These are phyloP conservation scores for Meandrusa payeni DNA, from an alignment of 2,888 invertebrate genomes.

Conservation along the genomic window DNA sequence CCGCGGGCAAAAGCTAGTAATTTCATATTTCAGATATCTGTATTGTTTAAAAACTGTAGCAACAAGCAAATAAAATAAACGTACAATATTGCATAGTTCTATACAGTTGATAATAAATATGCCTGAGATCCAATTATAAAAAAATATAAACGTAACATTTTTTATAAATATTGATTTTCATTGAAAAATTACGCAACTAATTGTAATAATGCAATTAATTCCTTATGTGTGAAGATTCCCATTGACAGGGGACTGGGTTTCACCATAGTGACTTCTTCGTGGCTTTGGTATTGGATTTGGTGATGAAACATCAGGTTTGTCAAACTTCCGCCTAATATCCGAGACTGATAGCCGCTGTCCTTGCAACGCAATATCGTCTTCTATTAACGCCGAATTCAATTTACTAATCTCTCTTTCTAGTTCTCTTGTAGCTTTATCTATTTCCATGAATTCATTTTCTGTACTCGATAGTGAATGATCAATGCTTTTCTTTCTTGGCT, in stretches of 20 bases:
- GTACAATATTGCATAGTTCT: constrained; percentile 31
- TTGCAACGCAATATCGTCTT: constrained; percentile 56
- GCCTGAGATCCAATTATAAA: constrained; percentile 28
- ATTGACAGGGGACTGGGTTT: constrained; percentile 48
- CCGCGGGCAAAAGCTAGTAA: too few relatives aligned
- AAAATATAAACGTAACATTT: constrained; percentile 3
- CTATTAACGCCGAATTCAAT: constrained; percentile 67
- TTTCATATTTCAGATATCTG: too few relatives aligned
- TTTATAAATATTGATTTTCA: constrained; percentile 18
- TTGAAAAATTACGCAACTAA: too few relatives aligned
- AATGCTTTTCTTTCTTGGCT: constrained; percentile 58
- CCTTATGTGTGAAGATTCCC: constrained; percentile 30
- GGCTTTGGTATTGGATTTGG: constrained; percentile 82
- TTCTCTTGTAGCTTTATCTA: constrained; percentile 67
- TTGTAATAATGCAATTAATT: too few relatives aligned
- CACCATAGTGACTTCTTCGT: constrained; percentile 72
- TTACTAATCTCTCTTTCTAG: constrained; percentile 72
- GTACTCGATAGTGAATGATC: constrained; percentile 68
- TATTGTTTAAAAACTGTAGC: too few relatives aligned
- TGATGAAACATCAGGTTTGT: constrained; percentile 67
- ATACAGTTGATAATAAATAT: constrained; percentile 33
- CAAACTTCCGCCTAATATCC: constrained; percentile 77
- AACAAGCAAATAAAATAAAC: too few relatives aligned
- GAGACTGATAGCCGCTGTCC: constrained; percentile 59
- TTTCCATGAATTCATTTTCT: constrained; percentile 72